phyloP scores from a whole-genome alignment of 2,797 vertebrate genomes.

The Acanthurus leucopareius region DNA sequence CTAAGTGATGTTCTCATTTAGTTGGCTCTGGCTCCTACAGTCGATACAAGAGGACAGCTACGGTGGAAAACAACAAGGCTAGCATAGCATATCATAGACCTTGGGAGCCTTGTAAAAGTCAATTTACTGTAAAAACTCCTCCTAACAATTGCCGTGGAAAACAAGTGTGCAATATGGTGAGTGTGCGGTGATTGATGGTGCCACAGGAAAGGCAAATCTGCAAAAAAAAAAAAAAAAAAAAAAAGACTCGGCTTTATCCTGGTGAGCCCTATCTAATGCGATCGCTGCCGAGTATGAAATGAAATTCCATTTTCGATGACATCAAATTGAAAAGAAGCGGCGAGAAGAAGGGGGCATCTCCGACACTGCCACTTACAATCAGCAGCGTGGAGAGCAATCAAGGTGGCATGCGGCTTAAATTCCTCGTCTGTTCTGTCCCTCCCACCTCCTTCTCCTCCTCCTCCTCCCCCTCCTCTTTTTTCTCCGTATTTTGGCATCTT shows the following conservation, averaged over 20 bases:
- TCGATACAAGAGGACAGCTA: constrained; percentile 65
- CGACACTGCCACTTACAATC: constrained; percentile 81
- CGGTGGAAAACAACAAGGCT: constrained; percentile 57
- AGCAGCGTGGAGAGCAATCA: constrained; percentile 78
- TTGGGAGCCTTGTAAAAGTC: constrained; percentile 77
- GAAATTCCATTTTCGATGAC: constrained; percentile 76
- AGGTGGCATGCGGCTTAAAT: constrained; percentile 64
- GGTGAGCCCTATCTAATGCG: constrained; percentile 74
- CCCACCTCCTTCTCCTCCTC: too few species aligned
- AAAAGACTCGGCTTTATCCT: constrained; percentile 74
- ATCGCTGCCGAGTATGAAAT: constrained; percentile 72
- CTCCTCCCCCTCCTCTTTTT: too few species aligned
- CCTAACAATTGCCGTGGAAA: constrained; percentile 55
- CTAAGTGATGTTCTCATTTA: constrained; percentile 81
- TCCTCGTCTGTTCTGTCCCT: constrained; percentile 29
- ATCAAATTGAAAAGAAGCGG: constrained; percentile 76
- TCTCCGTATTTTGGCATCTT: constrained; percentile 49
- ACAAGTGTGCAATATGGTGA: constrained; percentile 47
- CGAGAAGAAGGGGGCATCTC: constrained; percentile 74
- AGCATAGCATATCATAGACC: constrained; percentile 65
- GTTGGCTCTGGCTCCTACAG: constrained; percentile 53
- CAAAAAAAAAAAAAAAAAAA: constrained; percentile 19
- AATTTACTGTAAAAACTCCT: constrained; percentile 72
- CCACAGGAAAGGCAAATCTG: constrained; percentile 70
- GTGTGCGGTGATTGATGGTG: constrained; percentile 61